Conservation (phyloP, 2,113 vertebrate species). For the Ivindomyrus marchei region DNA sequence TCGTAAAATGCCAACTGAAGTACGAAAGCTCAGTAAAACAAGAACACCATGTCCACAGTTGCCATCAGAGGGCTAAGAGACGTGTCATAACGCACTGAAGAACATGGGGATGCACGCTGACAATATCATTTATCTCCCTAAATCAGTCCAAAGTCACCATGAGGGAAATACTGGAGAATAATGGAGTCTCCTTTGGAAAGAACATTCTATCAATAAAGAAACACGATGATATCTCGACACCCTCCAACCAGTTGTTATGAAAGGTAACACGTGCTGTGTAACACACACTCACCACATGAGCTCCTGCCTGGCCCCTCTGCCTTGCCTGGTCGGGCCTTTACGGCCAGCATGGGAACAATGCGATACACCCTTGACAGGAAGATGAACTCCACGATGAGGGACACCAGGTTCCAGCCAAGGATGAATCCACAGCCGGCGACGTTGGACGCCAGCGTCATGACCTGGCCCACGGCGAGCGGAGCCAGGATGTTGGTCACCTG, state of each 20-base stretch:
- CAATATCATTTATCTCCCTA: neutral
- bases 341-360: conserved; percentile 62
- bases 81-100: neutral
- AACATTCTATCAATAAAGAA: neutral
- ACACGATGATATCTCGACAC: neutral
- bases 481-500: conserved; percentile 67
- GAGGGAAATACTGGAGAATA: no score
- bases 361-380: conserved; percentile 66
- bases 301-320: conserved; percentile 38
- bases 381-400: conserved; percentile 63
- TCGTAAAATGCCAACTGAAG: neutral
- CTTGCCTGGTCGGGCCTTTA: conserved; percentile 50
- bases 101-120: neutral
- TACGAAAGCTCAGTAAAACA: neutral
- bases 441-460: conserved; percentile 66
- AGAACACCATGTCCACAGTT: neutral
- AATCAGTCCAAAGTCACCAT: neutral
- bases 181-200: no score
- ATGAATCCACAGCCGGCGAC: conserved; percentile 69
- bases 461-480: conserved; percentile 62
- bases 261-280: neutral
- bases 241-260: neutral
- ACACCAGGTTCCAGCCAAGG: conserved; percentile 70
- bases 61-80: neutral
- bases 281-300: conserved; percentile 42